These are phyloP conservation scores for Copidosoma aretas DNA, from an alignment of 2,888 invertebrate species.

Conservation along the genomic window DNA sequence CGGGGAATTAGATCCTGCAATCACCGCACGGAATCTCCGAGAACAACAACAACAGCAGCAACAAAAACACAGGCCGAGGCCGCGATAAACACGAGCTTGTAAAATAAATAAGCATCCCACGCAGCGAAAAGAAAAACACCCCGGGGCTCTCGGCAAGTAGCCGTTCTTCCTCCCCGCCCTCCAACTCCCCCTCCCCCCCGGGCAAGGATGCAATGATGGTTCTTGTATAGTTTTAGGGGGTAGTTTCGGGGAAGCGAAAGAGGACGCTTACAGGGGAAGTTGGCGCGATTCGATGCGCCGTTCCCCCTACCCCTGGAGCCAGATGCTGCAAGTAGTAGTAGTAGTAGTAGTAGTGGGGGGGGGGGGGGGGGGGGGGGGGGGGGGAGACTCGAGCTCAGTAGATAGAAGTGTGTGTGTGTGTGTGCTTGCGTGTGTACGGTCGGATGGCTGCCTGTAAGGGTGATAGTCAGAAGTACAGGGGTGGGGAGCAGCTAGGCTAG, in stretches of 20 bases:
- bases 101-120: conserved; percentile 31
- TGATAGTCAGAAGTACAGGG: not conserved
- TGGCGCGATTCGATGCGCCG: conserved; percentile 53
- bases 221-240: conserved; percentile 58
- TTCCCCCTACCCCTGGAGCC: conserved; percentile 6
- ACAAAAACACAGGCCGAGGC: not conserved
- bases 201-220: conserved; percentile 52
- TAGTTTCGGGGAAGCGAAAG: conserved; percentile 49
- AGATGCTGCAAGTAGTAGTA: conserved; percentile 6
- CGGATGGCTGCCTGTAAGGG: not conserved
- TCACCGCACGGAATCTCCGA: conserved; percentile 4
- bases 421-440: not conserved
- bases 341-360: too few species aligned
- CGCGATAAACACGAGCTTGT: conserved; percentile 19
- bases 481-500: conserved; percentile 43
- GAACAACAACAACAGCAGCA: too few species aligned
- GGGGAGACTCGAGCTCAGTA: not conserved
- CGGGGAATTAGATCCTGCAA: not conserved
- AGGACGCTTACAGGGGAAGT: conserved; percentile 52
- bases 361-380: too few species aligned
- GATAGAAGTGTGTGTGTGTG: too few species aligned
- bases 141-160: conserved; percentile 25
- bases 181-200: too few species aligned
- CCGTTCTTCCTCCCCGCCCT: conserved; percentile 47
- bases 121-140: conserved; percentile 35